Evolutionary conservation across 2,888 invertebrate genomes (phyloP).

Genomic region (Mimas tiliae): DNA sequence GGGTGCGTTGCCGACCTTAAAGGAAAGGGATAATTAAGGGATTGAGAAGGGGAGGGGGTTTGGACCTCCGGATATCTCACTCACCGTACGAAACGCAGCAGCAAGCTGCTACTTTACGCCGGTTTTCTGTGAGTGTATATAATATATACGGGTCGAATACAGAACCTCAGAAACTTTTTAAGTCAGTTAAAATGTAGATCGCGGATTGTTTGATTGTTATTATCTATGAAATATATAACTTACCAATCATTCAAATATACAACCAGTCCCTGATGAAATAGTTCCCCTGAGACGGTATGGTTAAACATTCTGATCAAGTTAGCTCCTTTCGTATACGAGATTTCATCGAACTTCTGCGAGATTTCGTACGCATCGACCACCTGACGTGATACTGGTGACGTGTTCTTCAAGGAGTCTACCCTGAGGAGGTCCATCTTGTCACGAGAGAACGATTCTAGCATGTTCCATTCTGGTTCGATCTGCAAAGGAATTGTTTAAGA

Average conservation of each 20-base stretch:
- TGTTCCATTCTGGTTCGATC: constrained; percentile 85
- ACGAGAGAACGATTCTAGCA: constrained; percentile 79
- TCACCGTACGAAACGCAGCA: too few relatives aligned
- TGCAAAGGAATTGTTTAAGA: constrained; percentile 45
- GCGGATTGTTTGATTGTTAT: too few relatives aligned
- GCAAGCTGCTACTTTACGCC: too few relatives aligned
- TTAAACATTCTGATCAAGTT: constrained; percentile 86
- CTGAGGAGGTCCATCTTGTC: constrained; percentile 84
- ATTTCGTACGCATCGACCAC: constrained; percentile 83
- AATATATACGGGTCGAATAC: too few relatives aligned
- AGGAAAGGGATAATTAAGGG: too few relatives aligned
- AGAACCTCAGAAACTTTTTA: too few relatives aligned
- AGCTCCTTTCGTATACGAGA: constrained; percentile 84
- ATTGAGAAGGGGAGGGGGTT: too few relatives aligned
- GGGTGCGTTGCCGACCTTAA: too few relatives aligned
- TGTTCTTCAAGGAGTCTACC: constrained; percentile 81
- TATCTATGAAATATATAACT: too few relatives aligned
- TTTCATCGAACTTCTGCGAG: constrained; percentile 85
- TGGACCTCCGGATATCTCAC: too few relatives aligned
- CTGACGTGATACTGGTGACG: constrained; percentile 80
- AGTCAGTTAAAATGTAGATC: too few relatives aligned
- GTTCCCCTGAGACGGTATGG: constrained; percentile 77
- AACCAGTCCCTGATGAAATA: constrained; percentile 81
- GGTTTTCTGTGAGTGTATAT: too few relatives aligned
- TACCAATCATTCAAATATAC: constrained; percentile 84